phyloP scores from a whole-genome alignment of 2,888 invertebrate genomes.

The Ischnus inquisitorius region DNA sequence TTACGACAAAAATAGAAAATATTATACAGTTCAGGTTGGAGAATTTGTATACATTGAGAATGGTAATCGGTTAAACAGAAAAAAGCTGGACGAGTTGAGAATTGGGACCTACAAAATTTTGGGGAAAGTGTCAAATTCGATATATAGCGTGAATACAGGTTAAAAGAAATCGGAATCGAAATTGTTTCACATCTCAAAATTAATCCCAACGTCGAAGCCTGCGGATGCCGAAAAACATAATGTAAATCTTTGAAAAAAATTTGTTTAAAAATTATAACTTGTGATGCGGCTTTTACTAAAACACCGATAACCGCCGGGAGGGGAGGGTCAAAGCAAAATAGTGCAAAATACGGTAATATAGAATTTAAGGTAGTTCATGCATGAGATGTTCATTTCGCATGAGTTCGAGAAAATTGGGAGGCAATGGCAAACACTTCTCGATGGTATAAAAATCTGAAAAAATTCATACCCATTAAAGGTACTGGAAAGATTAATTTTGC shows the following conservation, averaged over 20 bases:
- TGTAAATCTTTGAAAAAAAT: background rate
- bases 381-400: too few relatives aligned
- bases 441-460: too few relatives aligned
- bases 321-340: too few relatives aligned
- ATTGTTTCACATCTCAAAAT: slow-evolving; percentile 55
- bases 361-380: too few relatives aligned
- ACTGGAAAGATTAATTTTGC: too few relatives aligned
- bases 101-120: slow-evolving; percentile 72
- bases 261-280: too few relatives aligned
- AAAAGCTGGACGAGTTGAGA: slow-evolving; percentile 75
- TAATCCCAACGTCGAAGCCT: slow-evolving; percentile 25
- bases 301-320: too few relatives aligned
- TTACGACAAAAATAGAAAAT: slow-evolving; percentile 74
- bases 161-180: slow-evolving; percentile 50
- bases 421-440: too few relatives aligned
- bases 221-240: background rate
- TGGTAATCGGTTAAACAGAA: slow-evolving; percentile 76
- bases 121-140: slow-evolving; percentile 72
- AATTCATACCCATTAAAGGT: too few relatives aligned
- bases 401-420: too few relatives aligned
- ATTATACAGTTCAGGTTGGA: slow-evolving; percentile 73
- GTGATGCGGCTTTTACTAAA: too few relatives aligned
- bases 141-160: slow-evolving; percentile 67
- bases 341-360: too few relatives aligned
- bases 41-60: slow-evolving; percentile 78